Evolutionary conservation across 1,140 invertebrate genomes (phyloP), one percentile per base, ranked within the genome.

Genomic region (Alviniconcha marisindica): DNA sequence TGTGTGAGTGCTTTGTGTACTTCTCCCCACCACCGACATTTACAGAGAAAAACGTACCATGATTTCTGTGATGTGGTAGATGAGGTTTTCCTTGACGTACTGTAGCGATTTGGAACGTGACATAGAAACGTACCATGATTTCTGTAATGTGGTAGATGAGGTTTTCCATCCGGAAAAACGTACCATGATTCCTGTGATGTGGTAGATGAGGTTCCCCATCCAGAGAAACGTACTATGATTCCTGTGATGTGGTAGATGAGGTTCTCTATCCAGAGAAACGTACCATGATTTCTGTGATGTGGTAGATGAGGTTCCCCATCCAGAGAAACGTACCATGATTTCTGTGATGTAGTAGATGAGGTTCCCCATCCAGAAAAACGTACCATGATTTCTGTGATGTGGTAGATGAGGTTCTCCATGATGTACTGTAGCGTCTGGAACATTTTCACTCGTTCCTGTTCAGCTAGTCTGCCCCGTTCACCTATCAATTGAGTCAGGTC

Each of bases 311-410:
- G 76, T 92, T 92, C 79, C 92, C 91, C n/a, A 92, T 85, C 3
- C 24, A 0, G 24, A 24, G 24, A 10, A 7, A 71, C 83, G 66
- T 82, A 92, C 91, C 91, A 92, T 92, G 21, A 92, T 92, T 83
- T 92, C 91, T 42, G 91, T 92, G 71, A 92, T 91, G 79, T 92
- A 88, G 83, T 91, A 92, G n/a, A 89, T 77, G 18, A 91, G 42
- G 76, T 92, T 92, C 56, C 56, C 56, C 24, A 24, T 60, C 24
- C 24, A 60, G 15, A 28, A n/a, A 5, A 4, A 73, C 84, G 60
- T 82, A 92, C 91, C 91, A 92, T 92, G 24, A 92, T 92, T 83
- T 92, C 91, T 38, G 91, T 92, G 73, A 92, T 91, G 80, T 92
- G 89, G 83, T 91, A 92, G 28, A 89, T 77, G 21, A 91, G 44